Conservation (phyloP, 2,888 invertebrate species). For the Drosophila greeni region DNA sequence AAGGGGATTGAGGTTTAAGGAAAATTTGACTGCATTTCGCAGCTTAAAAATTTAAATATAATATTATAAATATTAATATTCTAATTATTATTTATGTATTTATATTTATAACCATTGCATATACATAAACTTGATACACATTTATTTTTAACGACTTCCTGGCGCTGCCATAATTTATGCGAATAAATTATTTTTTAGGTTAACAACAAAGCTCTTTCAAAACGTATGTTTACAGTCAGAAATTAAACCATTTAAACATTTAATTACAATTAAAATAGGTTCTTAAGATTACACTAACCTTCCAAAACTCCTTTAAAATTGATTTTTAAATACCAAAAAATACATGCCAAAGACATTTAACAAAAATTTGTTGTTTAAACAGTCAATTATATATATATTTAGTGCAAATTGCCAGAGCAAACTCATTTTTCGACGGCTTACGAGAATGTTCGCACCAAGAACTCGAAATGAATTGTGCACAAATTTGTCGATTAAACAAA, state of each 20-base stretch:
- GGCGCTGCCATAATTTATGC: neutral
- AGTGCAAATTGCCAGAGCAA: slow-evolving; percentile 8
- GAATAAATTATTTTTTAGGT: neutral
- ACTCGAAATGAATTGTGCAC: slow-evolving; percentile 23
- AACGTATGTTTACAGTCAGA: neutral
- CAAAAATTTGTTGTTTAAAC: neutral
- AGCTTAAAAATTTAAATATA: no score
- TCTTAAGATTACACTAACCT: neutral
- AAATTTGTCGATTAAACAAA: slow-evolving; percentile 40
- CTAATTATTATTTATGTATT: neutral
- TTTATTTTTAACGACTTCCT: neutral
- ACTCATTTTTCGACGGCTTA: slow-evolving; percentile 15
- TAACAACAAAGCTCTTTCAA: neutral
- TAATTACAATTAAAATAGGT: neutral
- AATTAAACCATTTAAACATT: neutral
- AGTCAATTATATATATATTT: slow-evolving; percentile 3
- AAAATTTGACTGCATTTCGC: no score
- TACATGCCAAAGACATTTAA: neutral
- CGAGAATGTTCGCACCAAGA: slow-evolving; percentile 7
- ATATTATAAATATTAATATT: neutral
- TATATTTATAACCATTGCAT: neutral
- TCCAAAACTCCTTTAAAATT: neutral
- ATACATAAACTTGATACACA: neutral
- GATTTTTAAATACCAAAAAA: neutral
- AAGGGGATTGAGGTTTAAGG: slow-evolving; percentile 6